phyloP scores from a whole-genome alignment of 2,888 invertebrate genomes.

The Lottia scabra region DNA sequence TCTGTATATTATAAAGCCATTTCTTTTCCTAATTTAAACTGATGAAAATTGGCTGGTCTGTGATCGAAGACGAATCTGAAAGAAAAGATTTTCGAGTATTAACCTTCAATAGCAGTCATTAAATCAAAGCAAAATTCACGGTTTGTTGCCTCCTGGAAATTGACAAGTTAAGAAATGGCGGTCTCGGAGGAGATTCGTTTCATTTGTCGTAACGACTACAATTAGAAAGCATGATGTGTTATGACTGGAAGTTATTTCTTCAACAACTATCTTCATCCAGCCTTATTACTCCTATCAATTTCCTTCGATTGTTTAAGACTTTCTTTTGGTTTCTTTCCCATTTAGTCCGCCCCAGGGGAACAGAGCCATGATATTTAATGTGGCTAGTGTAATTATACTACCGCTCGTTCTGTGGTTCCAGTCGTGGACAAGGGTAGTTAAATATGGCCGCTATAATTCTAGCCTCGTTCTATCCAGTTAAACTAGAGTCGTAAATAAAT shows the following conservation, averaged over 20 bases:
- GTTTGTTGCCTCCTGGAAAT: not conserved
- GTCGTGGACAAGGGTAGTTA: not conserved
- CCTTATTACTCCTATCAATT: not conserved
- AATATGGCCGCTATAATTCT: not conserved
- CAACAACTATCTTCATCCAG: not conserved
- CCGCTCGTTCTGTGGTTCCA: not conserved
- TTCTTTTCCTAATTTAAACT: not conserved
- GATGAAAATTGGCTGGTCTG: no score
- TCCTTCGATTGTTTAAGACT: not conserved
- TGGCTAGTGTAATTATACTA: not conserved
- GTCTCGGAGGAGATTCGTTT: not conserved
- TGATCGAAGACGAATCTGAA: not conserved
- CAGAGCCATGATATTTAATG: not conserved
- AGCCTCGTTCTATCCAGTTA: no score
- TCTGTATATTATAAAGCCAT: not conserved
- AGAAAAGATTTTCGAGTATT: not conserved
- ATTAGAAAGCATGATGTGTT: not conserved
- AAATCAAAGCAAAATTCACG: not conserved
- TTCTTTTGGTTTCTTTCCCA: not conserved
- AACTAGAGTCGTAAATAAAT: no score
- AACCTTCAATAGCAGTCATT: not conserved
- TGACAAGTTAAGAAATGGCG: not conserved
- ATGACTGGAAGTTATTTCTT: not conserved
- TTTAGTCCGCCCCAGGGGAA: not conserved
- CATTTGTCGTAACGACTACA: conserved; percentile 1